Conservation (phyloP, 2,888 invertebrate genomes). For the Glomeris marginata region DNA sequence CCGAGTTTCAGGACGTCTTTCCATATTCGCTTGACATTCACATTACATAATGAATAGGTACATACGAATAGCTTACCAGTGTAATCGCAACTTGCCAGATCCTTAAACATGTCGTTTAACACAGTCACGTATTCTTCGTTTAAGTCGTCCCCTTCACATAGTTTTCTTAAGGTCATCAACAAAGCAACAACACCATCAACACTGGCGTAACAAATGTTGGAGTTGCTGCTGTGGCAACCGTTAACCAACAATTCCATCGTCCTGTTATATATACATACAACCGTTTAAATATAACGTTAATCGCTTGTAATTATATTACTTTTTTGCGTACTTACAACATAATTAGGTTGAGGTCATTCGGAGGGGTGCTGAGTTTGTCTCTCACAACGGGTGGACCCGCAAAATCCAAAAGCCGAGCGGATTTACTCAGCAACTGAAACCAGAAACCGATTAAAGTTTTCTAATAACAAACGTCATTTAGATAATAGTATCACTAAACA, state of each 20-base stretch:
- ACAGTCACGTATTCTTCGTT: slow-evolving; percentile 44
- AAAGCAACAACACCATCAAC: slow-evolving; percentile 40
- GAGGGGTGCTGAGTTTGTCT: too few species aligned
- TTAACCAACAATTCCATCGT: slow-evolving; percentile 88
- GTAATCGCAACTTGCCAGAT: slow-evolving; percentile 56
- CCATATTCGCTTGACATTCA: neutral
- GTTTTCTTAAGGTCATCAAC: slow-evolving; percentile 62
- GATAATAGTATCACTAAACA: slow-evolving; percentile 13
- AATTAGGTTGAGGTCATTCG: too few species aligned
- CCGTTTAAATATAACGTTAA: too few species aligned
- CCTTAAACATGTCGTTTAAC: slow-evolving; percentile 48
- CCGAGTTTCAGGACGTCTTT: neutral
- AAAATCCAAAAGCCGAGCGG: too few species aligned
- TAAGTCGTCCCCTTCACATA: slow-evolving; percentile 58
- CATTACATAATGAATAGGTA: neutral
- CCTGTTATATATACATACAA: too few species aligned
- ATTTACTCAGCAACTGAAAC: too few species aligned
- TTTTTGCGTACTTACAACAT: too few species aligned
- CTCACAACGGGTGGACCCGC: too few species aligned
- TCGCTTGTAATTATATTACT: too few species aligned
- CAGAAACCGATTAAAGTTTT: too few species aligned
- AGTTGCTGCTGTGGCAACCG: slow-evolving; percentile 65
- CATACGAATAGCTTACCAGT: slow-evolving; percentile 37
- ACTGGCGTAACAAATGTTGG: slow-evolving; percentile 31
- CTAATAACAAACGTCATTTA: too few species aligned